Base-by-base conservation (phyloP, 2,888 invertebrate species). In the Nipponacmea schrenckii region DNA sequence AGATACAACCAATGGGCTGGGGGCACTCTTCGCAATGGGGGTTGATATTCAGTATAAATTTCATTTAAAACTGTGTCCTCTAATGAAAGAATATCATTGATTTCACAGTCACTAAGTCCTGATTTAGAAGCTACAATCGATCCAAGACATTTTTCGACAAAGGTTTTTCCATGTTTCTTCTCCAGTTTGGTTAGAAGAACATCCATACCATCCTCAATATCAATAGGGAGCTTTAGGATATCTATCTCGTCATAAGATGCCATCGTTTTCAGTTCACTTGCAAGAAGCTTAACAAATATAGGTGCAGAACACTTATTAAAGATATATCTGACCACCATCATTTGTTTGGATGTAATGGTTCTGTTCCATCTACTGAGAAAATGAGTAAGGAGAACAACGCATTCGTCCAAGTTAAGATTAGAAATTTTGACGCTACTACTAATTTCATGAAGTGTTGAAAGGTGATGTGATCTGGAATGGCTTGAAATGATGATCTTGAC, bases 21-120 rank as follows among this genome's bases (percentile, higher is more conserved):
- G 1, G 87, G 86, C 20, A 87, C 75, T 39, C 85, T 74, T 56
- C 84, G 72, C 0, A 86, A 72, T 17, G 79, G 74, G 3, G 84
- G 82, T n/a, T 80, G 80, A 48, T 79, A 74, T 7, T 71, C 69
- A 0, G 17, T 48, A 72, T 74, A 83, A 0, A 84, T 72, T 39
- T 84, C 83, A 68, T 83, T 79, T 39, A 86, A 75, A 2, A 86
- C 87, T 44, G 77, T 81, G 39, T 88, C 87, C 72, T 88, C 87
- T 14, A 88, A 72, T 5, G 87, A 88, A 45, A 89, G 74, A n/a
- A 89, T 68, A 70, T 89, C 89, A 64, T 86, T 86, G 84, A 89
- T 86, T 78, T 89, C 89, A 72, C 82, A 81, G 77, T 88, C 88
- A 73, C 86, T 86, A 17, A 89, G 76, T 5, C 89, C 89, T 2